Evolutionary conservation across 2,888 invertebrate genomes (phyloP), one percentile per base, ranked within the genome.

Genomic region (Drosophila acutilabella): DNA sequence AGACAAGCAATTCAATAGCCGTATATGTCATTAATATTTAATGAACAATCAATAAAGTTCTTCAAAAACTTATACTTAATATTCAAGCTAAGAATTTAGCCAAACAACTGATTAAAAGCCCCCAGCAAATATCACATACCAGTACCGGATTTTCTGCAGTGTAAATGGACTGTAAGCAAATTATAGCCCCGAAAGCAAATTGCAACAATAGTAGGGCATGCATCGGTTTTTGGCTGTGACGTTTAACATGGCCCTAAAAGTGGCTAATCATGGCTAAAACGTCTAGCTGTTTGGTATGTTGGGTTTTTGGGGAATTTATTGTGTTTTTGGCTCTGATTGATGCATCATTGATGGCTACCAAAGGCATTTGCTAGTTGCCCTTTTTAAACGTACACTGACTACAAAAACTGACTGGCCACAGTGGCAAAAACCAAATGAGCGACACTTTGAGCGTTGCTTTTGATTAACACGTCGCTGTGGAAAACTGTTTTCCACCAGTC

Each of bases 401-500:
- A 18, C 40, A 52, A 59, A 59, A 30, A 30, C 30, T 59, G 36
- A 23, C 6, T 42, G 40, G 41, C 62, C 56, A 53, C 66, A 66
- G 54, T 58, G 23, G 14, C 54, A 48, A 71, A 70, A 74, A 71
- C 74, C 80, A 80, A 86, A 86, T 80, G 86, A 77, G 83, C 65
- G 69, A 53, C 71, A 83, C 81, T 81, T 80, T 80, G 62, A 73
- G 78, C 78, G 67, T 45, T 68, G 65, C 78, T 61, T 80, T 86
- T 80, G 83, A 81, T 81, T 80, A 81, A 80, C 83, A 74, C 78
- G 66, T 66, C 73, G 78, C 47, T 30, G 30, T 30, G 26, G 70
- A 61, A 57, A 65, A 62, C 50, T 53, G 62, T 74, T 57, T 44
- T 33, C 20, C 36, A 38, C 42, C 45, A 51, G 54, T 44, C 62